Evolutionary conservation across 1,140 invertebrate genomes (phyloP).

Genomic region (Ostrea edulis): DNA sequence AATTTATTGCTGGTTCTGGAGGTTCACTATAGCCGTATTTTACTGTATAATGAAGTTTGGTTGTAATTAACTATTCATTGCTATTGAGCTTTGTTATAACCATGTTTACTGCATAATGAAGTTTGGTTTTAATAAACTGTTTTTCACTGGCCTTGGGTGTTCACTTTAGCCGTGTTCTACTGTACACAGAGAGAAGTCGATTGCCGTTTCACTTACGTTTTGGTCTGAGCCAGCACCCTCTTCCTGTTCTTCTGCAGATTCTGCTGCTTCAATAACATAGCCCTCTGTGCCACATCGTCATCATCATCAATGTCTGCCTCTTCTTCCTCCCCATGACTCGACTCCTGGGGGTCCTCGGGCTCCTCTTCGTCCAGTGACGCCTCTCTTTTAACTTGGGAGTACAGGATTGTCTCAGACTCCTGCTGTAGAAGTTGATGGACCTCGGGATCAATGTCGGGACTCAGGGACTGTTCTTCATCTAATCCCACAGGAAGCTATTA

Average conservation of each 20-base stretch:
- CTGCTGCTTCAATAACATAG: conserved; percentile 25
- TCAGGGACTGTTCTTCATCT: not conserved
- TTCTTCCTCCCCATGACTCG: conserved; percentile 31
- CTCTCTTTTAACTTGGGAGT: not conserved
- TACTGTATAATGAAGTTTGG: too few species aligned
- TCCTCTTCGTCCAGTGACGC: not conserved
- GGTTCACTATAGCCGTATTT: too few species aligned
- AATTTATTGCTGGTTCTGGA: too few species aligned
- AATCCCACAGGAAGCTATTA: not conserved
- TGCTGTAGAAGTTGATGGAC: not conserved
- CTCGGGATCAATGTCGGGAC: conserved; percentile 29
- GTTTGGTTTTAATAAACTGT: too few species aligned
- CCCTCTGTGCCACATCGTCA: conserved; percentile 32
- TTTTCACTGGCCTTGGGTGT: too few species aligned
- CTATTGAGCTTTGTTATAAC: too few species aligned
- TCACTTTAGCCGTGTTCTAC: too few species aligned
- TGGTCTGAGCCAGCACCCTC: not conserved
- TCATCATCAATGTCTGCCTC: conserved; percentile 40
- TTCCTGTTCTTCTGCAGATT: conserved; percentile 9
- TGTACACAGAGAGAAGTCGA: too few species aligned
- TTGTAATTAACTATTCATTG: too few species aligned
- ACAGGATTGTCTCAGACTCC: not conserved
- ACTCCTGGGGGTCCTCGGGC: not conserved
- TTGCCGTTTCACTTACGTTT: not conserved
- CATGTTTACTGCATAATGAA: too few species aligned